Evolutionary conservation across 2,113 vertebrate genomes (phyloP).

Genomic region (Hippocampus mohnikei): DNA sequence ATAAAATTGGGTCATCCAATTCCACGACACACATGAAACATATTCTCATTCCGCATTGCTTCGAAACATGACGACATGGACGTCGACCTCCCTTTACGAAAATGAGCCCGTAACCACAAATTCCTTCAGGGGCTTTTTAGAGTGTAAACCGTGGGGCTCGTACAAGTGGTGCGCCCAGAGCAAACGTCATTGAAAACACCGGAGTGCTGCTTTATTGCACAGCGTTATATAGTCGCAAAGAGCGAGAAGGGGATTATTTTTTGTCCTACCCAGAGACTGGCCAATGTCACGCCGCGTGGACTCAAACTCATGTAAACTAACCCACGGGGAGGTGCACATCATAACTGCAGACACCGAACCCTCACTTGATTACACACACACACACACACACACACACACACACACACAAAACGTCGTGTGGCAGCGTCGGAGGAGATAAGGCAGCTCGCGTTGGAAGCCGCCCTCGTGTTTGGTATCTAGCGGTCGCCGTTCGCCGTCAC

Average conservation of each 20-base stretch:
- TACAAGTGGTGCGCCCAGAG: constrained; percentile 35
- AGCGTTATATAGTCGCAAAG: constrained; percentile 20
- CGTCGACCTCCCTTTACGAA: constrained; percentile 13
- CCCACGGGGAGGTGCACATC: constrained; percentile 9
- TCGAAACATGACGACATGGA: background rate
- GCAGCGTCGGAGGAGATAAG: constrained; percentile 43
- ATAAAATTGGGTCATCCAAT: background rate
- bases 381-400: constrained; percentile 6
- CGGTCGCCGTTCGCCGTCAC: constrained; percentile 50
- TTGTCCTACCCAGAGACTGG: constrained; percentile 60
- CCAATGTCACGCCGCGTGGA: constrained; percentile 43
- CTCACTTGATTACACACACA: constrained; percentile 12
- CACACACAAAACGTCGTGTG: constrained; percentile 18
- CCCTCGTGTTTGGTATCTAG: constrained; percentile 46
- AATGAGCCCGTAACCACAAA: constrained; percentile 24
- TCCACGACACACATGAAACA: background rate
- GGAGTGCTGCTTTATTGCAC: constrained; percentile 31
- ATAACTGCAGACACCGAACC: constrained; percentile 17
- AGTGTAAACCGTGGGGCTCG: constrained; percentile 49
- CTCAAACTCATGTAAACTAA: constrained; percentile 20
- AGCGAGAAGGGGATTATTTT: constrained; percentile 48
- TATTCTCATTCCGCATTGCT: constrained; percentile 8
- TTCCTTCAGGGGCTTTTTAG: constrained; percentile 33
- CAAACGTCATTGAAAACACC: constrained; percentile 49
- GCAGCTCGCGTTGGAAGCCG: constrained; percentile 34